These are phyloP conservation scores for Passerina amoena DNA, from an alignment of 2,113 vertebrate genomes.

Conservation along the genomic window DNA sequence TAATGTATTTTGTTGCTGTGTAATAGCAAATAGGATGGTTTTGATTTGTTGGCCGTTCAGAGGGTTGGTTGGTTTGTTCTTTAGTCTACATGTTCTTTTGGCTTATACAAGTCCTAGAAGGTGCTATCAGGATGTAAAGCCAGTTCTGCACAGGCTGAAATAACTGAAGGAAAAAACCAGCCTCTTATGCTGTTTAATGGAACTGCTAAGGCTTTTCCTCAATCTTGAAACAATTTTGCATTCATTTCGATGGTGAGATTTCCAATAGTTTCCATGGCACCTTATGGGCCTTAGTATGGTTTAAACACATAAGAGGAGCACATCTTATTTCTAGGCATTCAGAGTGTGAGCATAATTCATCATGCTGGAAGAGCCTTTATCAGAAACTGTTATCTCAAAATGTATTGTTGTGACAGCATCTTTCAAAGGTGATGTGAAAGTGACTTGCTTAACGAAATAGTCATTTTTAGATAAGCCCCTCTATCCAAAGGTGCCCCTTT, in stretches of 20 bases:
- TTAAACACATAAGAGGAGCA: background rate
- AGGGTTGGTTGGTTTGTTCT: background rate
- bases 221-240: background rate
- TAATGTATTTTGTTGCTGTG: background rate
- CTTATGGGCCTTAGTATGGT: background rate
- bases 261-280: rapidly evolving
- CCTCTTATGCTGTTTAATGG: background rate
- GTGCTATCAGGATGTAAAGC: background rate
- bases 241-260: background rate
- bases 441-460: conserved; percentile 25
- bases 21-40: background rate
- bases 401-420: background rate
- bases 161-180: background rate
- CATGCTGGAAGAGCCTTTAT: background rate
- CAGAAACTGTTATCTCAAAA: background rate
- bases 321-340: background rate
- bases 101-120: background rate
- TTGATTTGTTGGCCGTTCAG: background rate
- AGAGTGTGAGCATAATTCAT: background rate
- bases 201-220: background rate
- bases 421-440: conserved; percentile 39
- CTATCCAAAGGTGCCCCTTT: background rate
- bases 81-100: background rate
- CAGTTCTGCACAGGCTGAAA: background rate
- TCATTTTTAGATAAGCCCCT: conserved; percentile 1